These are phyloP conservation scores for Tubulanus polymorphus DNA, from an alignment of 2,888 invertebrate genomes.

Conservation along the genomic window DNA sequence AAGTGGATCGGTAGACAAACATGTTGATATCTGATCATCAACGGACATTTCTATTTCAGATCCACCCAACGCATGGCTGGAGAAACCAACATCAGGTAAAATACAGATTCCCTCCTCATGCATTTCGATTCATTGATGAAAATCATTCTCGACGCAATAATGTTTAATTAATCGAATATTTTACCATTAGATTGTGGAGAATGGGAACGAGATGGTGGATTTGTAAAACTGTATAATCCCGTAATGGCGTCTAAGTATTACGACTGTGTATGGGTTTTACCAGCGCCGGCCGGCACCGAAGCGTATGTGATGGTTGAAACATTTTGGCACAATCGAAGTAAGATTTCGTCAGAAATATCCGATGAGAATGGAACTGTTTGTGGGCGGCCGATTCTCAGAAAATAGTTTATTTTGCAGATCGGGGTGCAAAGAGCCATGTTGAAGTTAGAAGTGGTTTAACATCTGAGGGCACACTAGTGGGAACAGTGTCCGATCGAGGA, in stretches of 20 bases:
- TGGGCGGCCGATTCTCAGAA: too few species aligned
- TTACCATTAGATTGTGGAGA: too few species aligned
- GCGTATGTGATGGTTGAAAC: neutral
- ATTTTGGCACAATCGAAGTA: neutral
- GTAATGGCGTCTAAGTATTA: neutral
- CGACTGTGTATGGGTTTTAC: neutral
- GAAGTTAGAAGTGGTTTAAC: neutral
- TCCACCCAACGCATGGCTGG: neutral
- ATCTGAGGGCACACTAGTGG: neutral
- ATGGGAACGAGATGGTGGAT: too few species aligned
- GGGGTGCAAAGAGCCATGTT: neutral
- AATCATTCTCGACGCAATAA: too few species aligned
- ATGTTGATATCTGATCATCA: too few species aligned
- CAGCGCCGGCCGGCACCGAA: neutral
- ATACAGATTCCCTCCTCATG: too few species aligned
- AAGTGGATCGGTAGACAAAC: too few species aligned
- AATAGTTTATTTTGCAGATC: neutral
- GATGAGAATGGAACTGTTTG: too few species aligned
- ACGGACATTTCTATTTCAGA: neutral
- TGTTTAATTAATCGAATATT: too few species aligned
- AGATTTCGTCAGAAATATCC: too few species aligned
- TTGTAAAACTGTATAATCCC: neutral
- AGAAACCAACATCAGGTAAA: neutral
- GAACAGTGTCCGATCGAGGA: neutral
- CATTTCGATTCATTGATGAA: too few species aligned